phyloP scores from a whole-genome alignment of 1,140 invertebrate genomes.

The Acromyrmex charruanus region DNA sequence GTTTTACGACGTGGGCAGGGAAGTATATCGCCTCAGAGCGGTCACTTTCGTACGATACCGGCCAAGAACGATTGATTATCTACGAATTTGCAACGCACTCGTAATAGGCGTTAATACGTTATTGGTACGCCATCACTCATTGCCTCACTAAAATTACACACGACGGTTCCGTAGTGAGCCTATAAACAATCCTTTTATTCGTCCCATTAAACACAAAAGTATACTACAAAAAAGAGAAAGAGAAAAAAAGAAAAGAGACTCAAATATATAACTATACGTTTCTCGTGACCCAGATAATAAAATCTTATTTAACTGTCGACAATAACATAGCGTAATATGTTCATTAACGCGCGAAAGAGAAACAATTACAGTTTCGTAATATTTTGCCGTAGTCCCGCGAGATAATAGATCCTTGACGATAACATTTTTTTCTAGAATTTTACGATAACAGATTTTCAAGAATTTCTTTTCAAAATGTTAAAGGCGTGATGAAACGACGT shows the following conservation, averaged over 20 bases:
- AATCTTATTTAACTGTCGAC: constrained; percentile 20
- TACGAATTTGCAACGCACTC: constrained; percentile 24
- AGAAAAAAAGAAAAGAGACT: not conserved
- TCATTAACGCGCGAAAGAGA: constrained; percentile 6
- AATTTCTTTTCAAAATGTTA: not conserved
- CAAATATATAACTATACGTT: not conserved
- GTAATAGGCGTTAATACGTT: constrained; percentile 61
- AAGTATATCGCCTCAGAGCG: constrained; percentile 48
- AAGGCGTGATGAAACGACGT: not conserved
- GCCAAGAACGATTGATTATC: constrained; percentile 46
- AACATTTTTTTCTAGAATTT: not conserved
- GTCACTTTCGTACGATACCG: constrained; percentile 15
- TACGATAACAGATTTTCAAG: not conserved
- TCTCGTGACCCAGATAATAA: not conserved
- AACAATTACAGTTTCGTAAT: constrained; percentile 8
- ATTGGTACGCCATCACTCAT: constrained; percentile 25
- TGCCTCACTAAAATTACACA: constrained; percentile 34
- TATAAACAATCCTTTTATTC: constrained; percentile 30
- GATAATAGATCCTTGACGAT: not conserved
- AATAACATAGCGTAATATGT: constrained; percentile 13
- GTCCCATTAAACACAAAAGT: constrained; percentile 5
- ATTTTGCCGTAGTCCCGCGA: not conserved
- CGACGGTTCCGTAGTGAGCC: not conserved
- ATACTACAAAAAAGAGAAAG: not conserved
- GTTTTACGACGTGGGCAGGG: constrained; percentile 63